Evolutionary conservation across 2,888 invertebrate species (phyloP), one percentile per base, ranked within the genome.

Genomic region (Chydorus sphaericus): DNA sequence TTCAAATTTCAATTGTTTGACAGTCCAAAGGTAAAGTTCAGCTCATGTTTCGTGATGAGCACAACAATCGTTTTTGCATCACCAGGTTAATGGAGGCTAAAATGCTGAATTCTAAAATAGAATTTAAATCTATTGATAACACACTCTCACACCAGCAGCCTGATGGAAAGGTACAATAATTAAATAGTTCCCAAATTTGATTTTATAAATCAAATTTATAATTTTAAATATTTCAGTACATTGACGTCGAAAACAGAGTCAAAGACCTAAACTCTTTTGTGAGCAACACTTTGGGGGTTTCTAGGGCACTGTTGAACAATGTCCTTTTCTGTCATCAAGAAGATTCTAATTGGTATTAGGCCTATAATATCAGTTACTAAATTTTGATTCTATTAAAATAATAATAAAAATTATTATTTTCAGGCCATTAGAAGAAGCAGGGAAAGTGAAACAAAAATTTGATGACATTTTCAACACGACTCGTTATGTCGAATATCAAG

Each of bases 271-370:
- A 87, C 68, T 66, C 69, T 33, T 81, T 87, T 64, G 81, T 92
- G 75, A 76, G 81, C 59, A 66, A 72, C 39, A 68, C 77, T 61
- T 67, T 84, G 69, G 93, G 96, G 59, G 93, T 98, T 1, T 89
- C 96, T 0, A 89, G 89, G 67, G 82, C 97, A 0, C 89, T 99
- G 58, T 73, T 99, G 57, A 92, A 91, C 66, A 87, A 91, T 68
- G 98, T 99, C 0, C 84, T 99, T 63, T 96, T 99, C 70, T 99
- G 98, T 66, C 98, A 98, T 68, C 98, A 98, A 77, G 98, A 98
- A 70, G 93, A 98, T 62, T 85, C 93, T 0, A 83, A 83, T 66
- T 98, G 98, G 81, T 76, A 62, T 60, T n/a, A n/a, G n/a, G n/a
- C n/a, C n/a, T n/a, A n/a, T n/a, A n/a, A n/a, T n/a, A n/a, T n/a